phyloP scores from a whole-genome alignment of 2,797 vertebrate species.

The Mallotus villosus region DNA sequence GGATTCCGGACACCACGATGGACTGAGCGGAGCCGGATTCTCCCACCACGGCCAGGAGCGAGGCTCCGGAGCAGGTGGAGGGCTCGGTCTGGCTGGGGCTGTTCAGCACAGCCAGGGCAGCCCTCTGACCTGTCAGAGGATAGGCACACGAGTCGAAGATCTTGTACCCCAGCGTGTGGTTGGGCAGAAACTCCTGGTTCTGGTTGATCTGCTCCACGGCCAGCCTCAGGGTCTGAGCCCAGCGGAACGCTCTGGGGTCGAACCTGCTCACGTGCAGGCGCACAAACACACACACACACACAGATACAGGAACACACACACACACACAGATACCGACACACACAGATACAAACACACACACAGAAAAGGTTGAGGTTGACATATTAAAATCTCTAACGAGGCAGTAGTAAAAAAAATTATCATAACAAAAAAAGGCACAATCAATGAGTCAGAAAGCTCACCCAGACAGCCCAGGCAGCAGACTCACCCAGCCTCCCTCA shows the following conservation, averaged over 20 bases:
- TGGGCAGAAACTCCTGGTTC: slow-evolving; percentile 59
- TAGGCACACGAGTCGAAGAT: slow-evolving; percentile 79
- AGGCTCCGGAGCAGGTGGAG: slow-evolving; percentile 57
- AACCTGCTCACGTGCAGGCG: slow-evolving; percentile 56
- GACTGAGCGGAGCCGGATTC: slow-evolving; percentile 78
- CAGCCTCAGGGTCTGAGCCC: slow-evolving; percentile 74
- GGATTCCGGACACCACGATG: slow-evolving; percentile 74
- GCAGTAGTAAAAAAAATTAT: too few relatives aligned
- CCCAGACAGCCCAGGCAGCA: too few relatives aligned
- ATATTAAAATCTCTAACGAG: too few relatives aligned
- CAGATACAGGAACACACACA: slow-evolving; percentile 1
- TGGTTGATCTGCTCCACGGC: slow-evolving; percentile 76
- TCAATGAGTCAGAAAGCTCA: too few relatives aligned
- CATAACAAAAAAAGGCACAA: too few relatives aligned
- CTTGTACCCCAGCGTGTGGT: slow-evolving; percentile 73
- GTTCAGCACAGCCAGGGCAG: slow-evolving; percentile 69
- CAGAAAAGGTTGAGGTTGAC: too few relatives aligned
- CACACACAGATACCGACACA: neutral
- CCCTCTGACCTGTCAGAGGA: slow-evolving; percentile 72
- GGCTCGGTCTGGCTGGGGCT: slow-evolving; percentile 51
- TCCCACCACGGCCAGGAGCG: slow-evolving; percentile 70
- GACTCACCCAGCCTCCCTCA: too few relatives aligned
- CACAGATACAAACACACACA: neutral
- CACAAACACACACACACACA: neutral
- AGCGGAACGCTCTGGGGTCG: slow-evolving; percentile 75